Conservation (phyloP, 2,113 vertebrate species). For the Tautogolabrus adspersus region DNA sequence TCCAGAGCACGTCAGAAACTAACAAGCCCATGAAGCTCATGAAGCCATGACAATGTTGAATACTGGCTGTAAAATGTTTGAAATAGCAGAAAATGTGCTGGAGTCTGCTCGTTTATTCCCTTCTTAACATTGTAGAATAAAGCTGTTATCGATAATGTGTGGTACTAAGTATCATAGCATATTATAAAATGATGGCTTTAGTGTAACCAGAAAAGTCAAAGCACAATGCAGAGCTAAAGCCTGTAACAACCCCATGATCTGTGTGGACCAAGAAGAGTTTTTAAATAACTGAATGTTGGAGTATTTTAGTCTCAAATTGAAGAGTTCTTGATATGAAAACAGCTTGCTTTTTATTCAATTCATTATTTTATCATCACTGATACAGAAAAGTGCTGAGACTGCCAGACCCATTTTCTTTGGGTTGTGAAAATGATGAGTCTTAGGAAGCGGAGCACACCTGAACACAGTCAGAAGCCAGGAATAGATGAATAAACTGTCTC, state of each 20-base stretch:
- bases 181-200: too few relatives aligned
- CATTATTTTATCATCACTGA: background rate
- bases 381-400: background rate
- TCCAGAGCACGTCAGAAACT: too few relatives aligned
- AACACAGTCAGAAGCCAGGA: background rate
- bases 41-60: too few relatives aligned
- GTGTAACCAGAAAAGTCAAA: too few relatives aligned
- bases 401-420: background rate
- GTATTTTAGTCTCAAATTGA: background rate
- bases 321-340: background rate
- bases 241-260: background rate
- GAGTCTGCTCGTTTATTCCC: too few relatives aligned
- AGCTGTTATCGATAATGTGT: background rate
- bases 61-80: too few relatives aligned
- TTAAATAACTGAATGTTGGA: background rate
- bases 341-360: background rate
- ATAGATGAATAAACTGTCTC: slow-evolving; percentile 1
- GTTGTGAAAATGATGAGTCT: background rate
- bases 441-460: background rate
- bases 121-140: background rate
- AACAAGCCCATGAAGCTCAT: too few relatives aligned
- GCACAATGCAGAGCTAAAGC: too few relatives aligned
- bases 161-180: background rate
- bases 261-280: background rate
- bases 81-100: too few relatives aligned